Base-by-base conservation (phyloP, 2,888 invertebrate genomes). In the Choristoneura rosaceana region DNA sequence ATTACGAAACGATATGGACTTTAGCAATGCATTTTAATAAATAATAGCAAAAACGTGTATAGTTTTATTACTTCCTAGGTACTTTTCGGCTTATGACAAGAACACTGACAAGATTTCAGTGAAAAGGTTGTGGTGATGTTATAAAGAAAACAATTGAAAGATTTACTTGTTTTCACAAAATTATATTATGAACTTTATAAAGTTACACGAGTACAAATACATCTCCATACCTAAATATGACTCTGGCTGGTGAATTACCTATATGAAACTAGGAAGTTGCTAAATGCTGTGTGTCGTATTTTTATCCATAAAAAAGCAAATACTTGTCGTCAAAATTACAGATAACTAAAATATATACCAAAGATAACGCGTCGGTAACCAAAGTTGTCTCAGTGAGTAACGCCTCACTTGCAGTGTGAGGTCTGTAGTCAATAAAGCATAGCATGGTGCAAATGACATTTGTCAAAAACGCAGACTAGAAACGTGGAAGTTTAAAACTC, bases 151-250 rank as follows among this genome's bases (percentile, higher is more conserved):
- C 33, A 58, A 58, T 8, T 55, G 10, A 59, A 63, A 69, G 47
- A 64, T 50, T 33, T 17, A 15, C n/a, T 41, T 10, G 62, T 67
- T 77, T 82, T 85, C 84, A 85, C 83, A 87, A 87, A 87, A 87
- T 87, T 84, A 85, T 88, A 85, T 86, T 86, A 81, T 88, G 82
- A 80, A 81, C 84, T 84, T 82, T 80, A 84, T 82, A 82, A 79
- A 79, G 76, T 79, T 79, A 79, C 79, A 83, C 84, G 82, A 81
- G 79, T 83, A 82, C 79, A 84, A 83, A 83, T 82, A 83, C 77
- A 80, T 55, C 74, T 82, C 73, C 77, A 79, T 79, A 81, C 69
- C 71, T 79, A 80, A 74, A 77, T 73, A 77, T 77, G 80, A 81
- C 79, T 81, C 78, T 79, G 74, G 74, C 77, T 75, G 76, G 76